Evolutionary conservation across 2,113 vertebrate genomes (phyloP).

Genomic region (Corydoras maculifer): DNA sequence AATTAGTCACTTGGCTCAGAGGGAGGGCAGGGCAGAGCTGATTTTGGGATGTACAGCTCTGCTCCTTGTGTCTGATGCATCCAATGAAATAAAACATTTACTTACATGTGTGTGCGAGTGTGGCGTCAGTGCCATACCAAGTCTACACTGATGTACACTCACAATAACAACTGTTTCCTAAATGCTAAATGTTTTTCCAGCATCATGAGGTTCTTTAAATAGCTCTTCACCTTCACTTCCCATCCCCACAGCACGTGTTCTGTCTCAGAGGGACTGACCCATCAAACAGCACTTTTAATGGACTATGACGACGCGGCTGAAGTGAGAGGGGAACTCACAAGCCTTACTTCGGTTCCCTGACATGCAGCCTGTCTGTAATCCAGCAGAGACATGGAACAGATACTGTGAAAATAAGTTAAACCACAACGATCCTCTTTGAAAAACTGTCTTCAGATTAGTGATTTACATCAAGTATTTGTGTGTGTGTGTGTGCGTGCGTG

Average conservation of each 20-base stretch:
- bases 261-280: neutral
- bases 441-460: no score
- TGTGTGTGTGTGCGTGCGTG: no score
- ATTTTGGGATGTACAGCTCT: slow-evolving; percentile 42
- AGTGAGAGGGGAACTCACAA: neutral
- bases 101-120: slow-evolving; percentile 12
- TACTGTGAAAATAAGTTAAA: no score
- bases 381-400: no score
- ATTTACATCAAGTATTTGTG: no score
- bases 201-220: no score
- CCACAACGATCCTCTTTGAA: no score
- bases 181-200: no score
- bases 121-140: no score
- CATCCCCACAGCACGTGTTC: neutral
- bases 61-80: slow-evolving; percentile 41
- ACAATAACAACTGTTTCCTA: no score
- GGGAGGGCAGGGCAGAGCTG: neutral
- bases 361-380: neutral
- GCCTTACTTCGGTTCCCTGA: neutral
- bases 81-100: slow-evolving; percentile 38
- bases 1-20: slow-evolving; percentile 22
- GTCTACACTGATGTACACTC: no score
- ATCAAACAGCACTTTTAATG: neutral
- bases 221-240: no score
- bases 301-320: neutral